Base-by-base conservation (phyloP, 2,888 invertebrate species). In the Temnothorax ravouxi region DNA sequence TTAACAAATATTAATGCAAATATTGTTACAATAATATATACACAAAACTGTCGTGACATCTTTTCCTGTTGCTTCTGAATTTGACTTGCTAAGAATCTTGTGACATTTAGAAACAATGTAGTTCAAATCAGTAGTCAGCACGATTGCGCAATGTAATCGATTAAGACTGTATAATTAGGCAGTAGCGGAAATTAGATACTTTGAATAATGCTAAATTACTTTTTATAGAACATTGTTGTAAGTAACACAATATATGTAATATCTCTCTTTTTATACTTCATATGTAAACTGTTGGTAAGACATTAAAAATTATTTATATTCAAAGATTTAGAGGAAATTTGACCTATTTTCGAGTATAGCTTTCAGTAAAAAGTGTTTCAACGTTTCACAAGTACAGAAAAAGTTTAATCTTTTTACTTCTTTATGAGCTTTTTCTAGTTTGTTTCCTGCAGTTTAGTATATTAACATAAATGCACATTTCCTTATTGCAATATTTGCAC, bases 61-160 rank as follows among this genome's bases (percentile, higher is more conserved):
- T 67, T 75, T 87, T 88, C 84, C 84, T 83, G 86, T 47, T 50
- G 54, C 38, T 56, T 13, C n/a, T 15, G 3, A 61, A 86, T 85
- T 86, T 87, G 84, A 85, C 86, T 86, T 88, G 84, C 84, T 83
- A 86, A 87, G 44, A 47, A 52, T 29, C 62, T 38, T 52, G 67
- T 77, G 83, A 83, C 64, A 67, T 52, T 85, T 75, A 86, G 62
- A 59, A 34, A 82, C 83, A 83, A 85, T 88, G 84, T 85, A 72
- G 71, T 25, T 64, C 59, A 38, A 66, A 83, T 84, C 50, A 71
- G 61, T 11, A 64, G 61, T 50, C 72, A 75, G n/a, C 8, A 59
- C 59, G 66, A 34, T 71, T 82, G 52, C 21, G 59, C 38, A 64
- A 84, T 34, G 44, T 52, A 66, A 71, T 84, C 67, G 71, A 85